Evolutionary conservation across 2,888 invertebrate species (phyloP), one percentile per base, ranked within the genome.

Genomic region (Stenoptilia bipunctidactyla): DNA sequence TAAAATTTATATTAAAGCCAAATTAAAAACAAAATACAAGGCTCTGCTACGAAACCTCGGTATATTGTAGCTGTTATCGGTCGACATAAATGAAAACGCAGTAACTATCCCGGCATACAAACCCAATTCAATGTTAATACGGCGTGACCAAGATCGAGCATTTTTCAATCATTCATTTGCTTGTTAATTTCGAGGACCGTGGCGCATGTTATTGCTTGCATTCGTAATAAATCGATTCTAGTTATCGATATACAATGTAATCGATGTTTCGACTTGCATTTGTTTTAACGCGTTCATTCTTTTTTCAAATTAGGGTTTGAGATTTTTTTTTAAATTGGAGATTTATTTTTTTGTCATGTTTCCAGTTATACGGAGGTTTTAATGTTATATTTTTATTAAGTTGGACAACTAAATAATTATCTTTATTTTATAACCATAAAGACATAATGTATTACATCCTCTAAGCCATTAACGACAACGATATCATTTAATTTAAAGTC

Each of bases 121-220:
- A 80, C 79, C 80, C 75, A 80, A 82, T 83, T 79, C 72, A 70
- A 53, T 69, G 66, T 82, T 82, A 80, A 82, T 79, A 75, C 64
- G 68, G 61, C 80, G 69, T 80, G 71, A 75, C 82, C 56, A 54
- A 68, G 64, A 63, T 62, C 66, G 63, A 63, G 61, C 65, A 67
- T 70, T 71, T 74, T 72, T 71, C 77, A 79, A 75, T 79, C 75
- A 74, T 66, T 74, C 76, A 75, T 76, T 76, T 74, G 71, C 71
- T 70, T 73, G 76, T 76, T 82, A 74, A 79, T 83, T 80, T 80
- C 74, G 70, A 76, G 68, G 74, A 70, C 69, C 76, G 73, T 63
- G 69, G 72, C 62, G 75, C 80, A 79, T 83, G 80, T 75, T 82
- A 83, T 82, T 82, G 75, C 66, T 66, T 65, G 43, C 48, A 44